A percentile compares a stretch with the other conserved stretches of the same genome.
Conservation (phyloP, 2,113 vertebrate genomes). For the Saguinus midas region DNA sequence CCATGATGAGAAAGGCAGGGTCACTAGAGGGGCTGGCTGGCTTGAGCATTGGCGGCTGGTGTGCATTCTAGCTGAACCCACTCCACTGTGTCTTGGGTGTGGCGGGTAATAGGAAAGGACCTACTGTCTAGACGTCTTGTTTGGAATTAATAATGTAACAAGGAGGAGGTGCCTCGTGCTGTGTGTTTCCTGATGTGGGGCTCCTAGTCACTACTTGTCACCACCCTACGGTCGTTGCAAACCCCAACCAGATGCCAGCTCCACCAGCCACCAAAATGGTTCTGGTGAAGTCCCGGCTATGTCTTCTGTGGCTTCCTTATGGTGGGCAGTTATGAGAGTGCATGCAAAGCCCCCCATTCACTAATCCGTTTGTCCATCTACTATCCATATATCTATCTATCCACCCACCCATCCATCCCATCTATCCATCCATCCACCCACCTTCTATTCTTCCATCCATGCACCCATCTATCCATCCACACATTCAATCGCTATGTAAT, state of each 20-base stretch:
- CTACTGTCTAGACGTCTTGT: neutral
- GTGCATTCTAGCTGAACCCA: neutral
- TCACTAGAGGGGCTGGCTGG: neutral
- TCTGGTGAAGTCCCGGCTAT: neutral
- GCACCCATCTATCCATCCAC: neutral
- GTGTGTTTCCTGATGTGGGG: neutral
- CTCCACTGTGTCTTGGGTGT: neutral
- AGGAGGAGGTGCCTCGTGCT: neutral
- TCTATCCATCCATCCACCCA: neutral
- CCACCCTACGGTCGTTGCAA: neutral
- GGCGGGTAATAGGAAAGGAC: neutral
- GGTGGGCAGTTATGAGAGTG: neutral
- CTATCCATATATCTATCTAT: neutral
- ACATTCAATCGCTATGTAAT: neutral
- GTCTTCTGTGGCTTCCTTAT: neutral
- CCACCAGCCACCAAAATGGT: neutral
- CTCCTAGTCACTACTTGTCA: neutral
- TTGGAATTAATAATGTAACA: neutral
- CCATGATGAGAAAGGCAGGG: neutral
- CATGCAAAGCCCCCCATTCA: neutral
- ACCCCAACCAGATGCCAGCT: neutral
- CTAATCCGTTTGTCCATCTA: neutral
- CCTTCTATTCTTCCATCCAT: too few species aligned
- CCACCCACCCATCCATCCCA: neutral
- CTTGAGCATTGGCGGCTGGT: neutral